Base-by-base conservation (phyloP, 37 sponge, comb jelly and placozoan genomes). In the Beroe forskalii region DNA sequence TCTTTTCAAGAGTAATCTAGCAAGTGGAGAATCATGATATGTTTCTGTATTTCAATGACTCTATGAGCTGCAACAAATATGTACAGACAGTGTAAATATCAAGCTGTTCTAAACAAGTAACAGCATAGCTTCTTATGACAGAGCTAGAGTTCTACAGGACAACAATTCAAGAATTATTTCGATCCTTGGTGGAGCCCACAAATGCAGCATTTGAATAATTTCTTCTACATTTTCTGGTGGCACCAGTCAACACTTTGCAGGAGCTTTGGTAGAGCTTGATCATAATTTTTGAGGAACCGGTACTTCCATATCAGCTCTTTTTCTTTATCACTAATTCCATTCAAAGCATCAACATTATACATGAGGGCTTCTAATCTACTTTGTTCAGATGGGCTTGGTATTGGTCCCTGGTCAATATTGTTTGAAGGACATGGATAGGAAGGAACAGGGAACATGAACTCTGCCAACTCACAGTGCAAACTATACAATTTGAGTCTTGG, bases 11-110 rank as follows among this genome's bases (percentile, higher is more conserved):
- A 98, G 93, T 67, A 98, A 93, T 37, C 91, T 61, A 20, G 93
- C 96, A 42, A 98, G 90, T 0, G 93, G 93, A 90, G 97, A 98
- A 92, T 96, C 92, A 39, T 96, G 83, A 64, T 96, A 94, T 20
- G 94, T 91, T 91, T 98, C 99, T n/a, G 90, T 96, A 98, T 83
- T 98, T 98, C n/a, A 98, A 89, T 24, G 95, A 95, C 93, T 97
- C 86, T 38, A 80, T 38, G 0, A 80, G 86, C 35, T 80, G 86
- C 30, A 80, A 38, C 4, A 80, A 24, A 37, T 80, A 80, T 12
- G 86, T 80, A 43, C 55, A 42, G 40, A 80, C 55, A 38, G 48
- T 42, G 40, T 80, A 38, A 44, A 80, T 80, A 43, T 80, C 86
- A 25, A 80, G 86, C 42, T 80, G 12, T 42, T 43, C 86, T 23